A percentile compares a stretch with the other conserved stretches of the same genome.
Evolutionary conservation across 2,113 vertebrate species (phyloP).

Genomic region (Rhinopomastus cyanomelas): DNA sequence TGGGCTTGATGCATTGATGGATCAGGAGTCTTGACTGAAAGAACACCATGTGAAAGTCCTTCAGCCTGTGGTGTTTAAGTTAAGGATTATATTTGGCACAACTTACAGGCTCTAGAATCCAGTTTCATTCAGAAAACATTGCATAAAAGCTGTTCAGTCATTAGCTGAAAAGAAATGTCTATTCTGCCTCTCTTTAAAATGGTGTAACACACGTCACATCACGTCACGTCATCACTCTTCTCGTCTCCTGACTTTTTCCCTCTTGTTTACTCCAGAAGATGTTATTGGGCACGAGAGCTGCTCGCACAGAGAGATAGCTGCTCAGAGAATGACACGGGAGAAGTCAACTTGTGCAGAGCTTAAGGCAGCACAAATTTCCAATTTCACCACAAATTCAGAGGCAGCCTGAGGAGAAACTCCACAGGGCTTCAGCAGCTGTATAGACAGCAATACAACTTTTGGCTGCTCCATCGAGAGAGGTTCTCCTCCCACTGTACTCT

Average conservation of each 20-base stretch:
- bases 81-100: not conserved
- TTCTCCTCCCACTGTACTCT: no score
- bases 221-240: no score
- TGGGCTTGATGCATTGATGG: not conserved
- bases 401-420: not conserved
- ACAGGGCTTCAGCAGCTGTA: not conserved
- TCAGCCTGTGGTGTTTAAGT: not conserved
- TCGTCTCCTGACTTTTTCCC: no score
- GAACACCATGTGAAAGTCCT: not conserved
- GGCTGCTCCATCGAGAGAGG: no score
- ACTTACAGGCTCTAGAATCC: not conserved
- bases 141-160: not conserved
- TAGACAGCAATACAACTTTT: not conserved
- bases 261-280: no score
- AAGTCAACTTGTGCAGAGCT: not conserved
- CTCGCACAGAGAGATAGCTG: not conserved
- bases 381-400: not conserved
- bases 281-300: no score
- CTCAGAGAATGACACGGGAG: not conserved
- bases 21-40: not conserved
- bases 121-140: not conserved
- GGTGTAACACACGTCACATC: no score
- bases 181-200: no score
- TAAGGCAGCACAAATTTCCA: not conserved
- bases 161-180: not conserved